Base-by-base conservation (phyloP, 1,140 invertebrate genomes). In the Periplaneta americana region DNA sequence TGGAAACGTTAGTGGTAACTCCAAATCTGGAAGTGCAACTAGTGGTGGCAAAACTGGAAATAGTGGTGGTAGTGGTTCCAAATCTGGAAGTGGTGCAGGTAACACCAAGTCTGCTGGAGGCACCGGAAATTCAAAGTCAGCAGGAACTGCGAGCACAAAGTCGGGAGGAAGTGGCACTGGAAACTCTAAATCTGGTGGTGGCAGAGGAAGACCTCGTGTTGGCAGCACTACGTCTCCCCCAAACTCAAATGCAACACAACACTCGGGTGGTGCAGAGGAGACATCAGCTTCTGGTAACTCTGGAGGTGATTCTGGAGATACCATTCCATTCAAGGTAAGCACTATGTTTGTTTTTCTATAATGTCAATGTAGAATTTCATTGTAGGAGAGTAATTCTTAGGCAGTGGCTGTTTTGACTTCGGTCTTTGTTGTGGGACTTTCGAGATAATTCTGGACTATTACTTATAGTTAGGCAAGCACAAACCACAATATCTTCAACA, bases 251-350 rank as follows among this genome's bases (percentile, higher is more conserved):
- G 8, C 48, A 66, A 8, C 13, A 28, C 77, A 78, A 3, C 77
- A 36, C 13, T 35, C 77, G 28, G 1, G 28, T 32, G 35, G 2
- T 1, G 34, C 77, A 31, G 77, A 78, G 77, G 77, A 78, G 39
- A 78, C 48, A 48, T 18, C 39, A 48, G 15, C 39, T 9, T 85
- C 87, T 2, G 84, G 86, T 2, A 84, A 86, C 10, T 86, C 86
- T 57, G 87, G 88, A 80, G 86, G 48, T n/a, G 48, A 88, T 22
- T 87, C 89, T 37, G 86, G 88, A 31, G 88, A 89, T 84, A 89
- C 88, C 81, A 88, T 88, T 10, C 88, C 88, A 9, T 89, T 89
- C 81, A 86, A 86, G 86, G 88, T 89, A 83, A 36, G 82, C 83
- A 81, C 35, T n/a, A 76, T 75, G 84, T 83, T 34, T 83, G 18